Percentiles rank a stretch among this genome's conserved stretches.
Conservation (phyloP, 1,140 invertebrate species). For the Radopholus similis region DNA sequence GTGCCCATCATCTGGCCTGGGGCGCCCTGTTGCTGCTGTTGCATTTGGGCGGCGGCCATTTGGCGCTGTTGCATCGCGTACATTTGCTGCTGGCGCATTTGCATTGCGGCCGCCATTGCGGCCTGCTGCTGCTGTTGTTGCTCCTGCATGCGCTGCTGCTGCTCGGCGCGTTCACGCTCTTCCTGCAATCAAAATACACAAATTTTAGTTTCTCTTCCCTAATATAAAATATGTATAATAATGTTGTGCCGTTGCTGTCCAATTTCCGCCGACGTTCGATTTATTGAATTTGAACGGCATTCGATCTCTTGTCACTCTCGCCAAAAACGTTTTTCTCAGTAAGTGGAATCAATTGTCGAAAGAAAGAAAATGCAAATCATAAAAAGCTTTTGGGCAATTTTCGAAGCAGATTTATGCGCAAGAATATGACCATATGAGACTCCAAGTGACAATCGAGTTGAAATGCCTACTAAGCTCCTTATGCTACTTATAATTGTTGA, state of each 20-base stretch:
- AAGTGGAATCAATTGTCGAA: no score
- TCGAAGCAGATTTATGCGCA: no score
- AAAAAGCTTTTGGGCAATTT: no score
- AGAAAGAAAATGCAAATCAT: no score
- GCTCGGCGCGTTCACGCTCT: slow-evolving; percentile 7
- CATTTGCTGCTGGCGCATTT: slow-evolving; percentile 28
- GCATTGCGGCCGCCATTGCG: slow-evolving; percentile 12
- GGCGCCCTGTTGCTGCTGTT: slow-evolving; percentile 7
- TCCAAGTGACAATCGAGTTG: no score
- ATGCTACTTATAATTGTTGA: neutral
- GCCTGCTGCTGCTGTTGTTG: slow-evolving; percentile 12
- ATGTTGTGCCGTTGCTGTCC: no score
- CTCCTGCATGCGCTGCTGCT: slow-evolving; percentile 20
- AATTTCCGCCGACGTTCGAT: no score
- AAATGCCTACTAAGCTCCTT: no score
- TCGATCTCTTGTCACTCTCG: no score
- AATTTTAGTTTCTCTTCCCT: neutral
- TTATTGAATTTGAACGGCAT: no score
- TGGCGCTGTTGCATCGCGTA: slow-evolving; percentile 16
- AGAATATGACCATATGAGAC: no score
- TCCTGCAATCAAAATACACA: neutral
- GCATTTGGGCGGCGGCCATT: slow-evolving; percentile 4
- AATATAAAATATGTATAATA: neutral
- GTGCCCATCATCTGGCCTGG: neutral
- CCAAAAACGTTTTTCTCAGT: no score